These are phyloP conservation scores for Enoplosus armatus DNA, from an alignment of 2,797 vertebrate species.

Conservation along the genomic window DNA sequence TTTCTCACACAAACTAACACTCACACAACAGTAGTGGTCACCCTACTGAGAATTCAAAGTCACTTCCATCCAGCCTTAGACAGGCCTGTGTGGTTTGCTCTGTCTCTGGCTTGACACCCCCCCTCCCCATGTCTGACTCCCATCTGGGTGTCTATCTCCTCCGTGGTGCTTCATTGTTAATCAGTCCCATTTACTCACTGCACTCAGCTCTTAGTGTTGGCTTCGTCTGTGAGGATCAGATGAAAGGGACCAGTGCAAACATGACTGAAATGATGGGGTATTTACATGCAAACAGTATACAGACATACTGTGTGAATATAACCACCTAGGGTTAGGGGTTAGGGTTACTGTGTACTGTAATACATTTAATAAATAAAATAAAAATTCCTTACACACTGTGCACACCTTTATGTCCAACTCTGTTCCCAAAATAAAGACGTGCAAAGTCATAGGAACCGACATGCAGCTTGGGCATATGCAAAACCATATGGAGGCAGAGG, in stretches of 20 bases:
- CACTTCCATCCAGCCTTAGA: constrained; percentile 26
- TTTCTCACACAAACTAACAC: constrained; percentile 1
- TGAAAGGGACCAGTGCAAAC: constrained; percentile 3
- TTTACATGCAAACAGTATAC: neutral
- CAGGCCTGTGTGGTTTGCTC: constrained; percentile 20
- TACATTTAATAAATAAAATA: too few species aligned
- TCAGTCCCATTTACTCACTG: constrained; percentile 39
- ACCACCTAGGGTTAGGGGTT: too few species aligned
- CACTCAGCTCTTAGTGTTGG: constrained; percentile 6
- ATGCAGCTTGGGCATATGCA: constrained; percentile 6
- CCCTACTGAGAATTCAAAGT: constrained; percentile 37
- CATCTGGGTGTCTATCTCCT: constrained; percentile 32
- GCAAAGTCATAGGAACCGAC: neutral
- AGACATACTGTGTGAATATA: neutral
- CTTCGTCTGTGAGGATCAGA: neutral
- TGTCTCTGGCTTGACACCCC: constrained; percentile 16
- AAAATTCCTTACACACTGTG: too few species aligned
- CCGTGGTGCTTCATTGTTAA: constrained; percentile 40
- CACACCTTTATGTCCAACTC: neutral
- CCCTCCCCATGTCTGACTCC: constrained; percentile 25
- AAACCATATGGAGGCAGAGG: constrained; percentile 49
- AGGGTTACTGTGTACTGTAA: neutral
- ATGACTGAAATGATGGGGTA: constrained; percentile 4
- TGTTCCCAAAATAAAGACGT: neutral
- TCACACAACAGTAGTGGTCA: neutral